Evolutionary conservation across 2,888 invertebrate species (phyloP), one percentile per base, ranked within the genome.

Genomic region (Spilosoma lubricipeda): DNA sequence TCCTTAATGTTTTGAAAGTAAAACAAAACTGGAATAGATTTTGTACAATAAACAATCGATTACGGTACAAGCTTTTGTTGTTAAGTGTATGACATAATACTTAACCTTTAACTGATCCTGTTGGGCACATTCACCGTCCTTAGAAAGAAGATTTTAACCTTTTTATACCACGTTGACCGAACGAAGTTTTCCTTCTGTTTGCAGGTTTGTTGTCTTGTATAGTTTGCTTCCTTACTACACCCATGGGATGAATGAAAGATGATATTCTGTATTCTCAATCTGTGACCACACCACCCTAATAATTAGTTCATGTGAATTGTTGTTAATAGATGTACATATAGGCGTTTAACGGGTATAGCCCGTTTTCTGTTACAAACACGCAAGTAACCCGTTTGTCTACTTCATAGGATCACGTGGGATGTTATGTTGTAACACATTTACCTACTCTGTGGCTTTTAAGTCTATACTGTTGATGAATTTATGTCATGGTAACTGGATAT

Each of bases 381-480:
- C 72, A 52, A 42, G 18, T 52, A 79, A 75, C 75, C 70, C 65
- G 77, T 79, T 83, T 68, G 63, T 59, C 42, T 39, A 73, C 59
- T 78, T 63, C 45, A 67, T 48, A 63, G 63, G 23, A 52, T 83
- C 77, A 80, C 77, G 84, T 81, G 76, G 77, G 75, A 76, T 73
- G 77, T 79, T 75, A 76, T 66, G 72, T 67, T 68, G 56, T 71
- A 64, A 63, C 70, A 56, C 13, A 63, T 30, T 63, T 59, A 11
- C 9, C 15, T 48, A 23, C 23, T 30, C 15, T 63, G 8, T 18
- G 11, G 15, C 27, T 27, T 59, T 56, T n/a, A 56, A 56, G 45
- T 45, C 15, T 45, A 45, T 15, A 15, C 45, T 23, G 20, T 23
- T 52, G 20, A 52, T 1, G 20, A 20, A 52, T 52, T 52, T 52